Base-by-base conservation (phyloP, 2,113 vertebrate species). In the Turdus rufiventris region DNA sequence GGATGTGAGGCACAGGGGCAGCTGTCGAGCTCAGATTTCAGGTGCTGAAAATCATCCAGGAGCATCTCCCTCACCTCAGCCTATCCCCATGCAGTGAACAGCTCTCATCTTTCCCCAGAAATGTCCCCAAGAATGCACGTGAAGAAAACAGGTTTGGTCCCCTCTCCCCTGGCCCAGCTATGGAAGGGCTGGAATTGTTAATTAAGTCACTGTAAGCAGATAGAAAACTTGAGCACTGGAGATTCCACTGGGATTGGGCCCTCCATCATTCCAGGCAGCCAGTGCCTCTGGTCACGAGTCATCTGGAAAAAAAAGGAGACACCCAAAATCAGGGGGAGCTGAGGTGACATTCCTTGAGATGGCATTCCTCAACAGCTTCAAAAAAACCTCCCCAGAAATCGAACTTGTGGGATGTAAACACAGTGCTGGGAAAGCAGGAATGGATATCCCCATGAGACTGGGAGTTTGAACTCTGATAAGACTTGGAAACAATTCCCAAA, bases 101-200 rank as follows among this genome's bases (percentile, higher is more conserved):
- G 68, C 53, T 47, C 85, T 56, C 89, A 67, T 23, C 48, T 26
- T 34, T n/a, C 47, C 89, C 88, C 53, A 51, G 16, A 70, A 83
- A 80, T 0, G 10, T 2, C 72, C 86, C 68, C 61, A 47, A n/a
- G 36, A 85, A 66, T 0, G 5, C 2, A 18, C 0, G 4, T 60
- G 83, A 95, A 94, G 40, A 78, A 85, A 85, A 79, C 33, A 74
- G 24, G 21, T 88, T 90, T 95, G 94, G 95, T 96, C 90, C 93
- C 94, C 93, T 90, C 78, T 61, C 38, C 81, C 93, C 58, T 23
- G 40, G 43, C 89, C 91, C 95, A 90, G 67, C 72, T 76, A 57
- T 5, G 48, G 43, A 83, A 96, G 31, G 21, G 51, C 63, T 58
- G 2, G 25, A 56, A 26, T 31, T 63, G 63, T 80, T 95, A 85